Evolutionary conservation across 2,888 invertebrate species (phyloP).

Genomic region (Tryphoninae sp.): DNA sequence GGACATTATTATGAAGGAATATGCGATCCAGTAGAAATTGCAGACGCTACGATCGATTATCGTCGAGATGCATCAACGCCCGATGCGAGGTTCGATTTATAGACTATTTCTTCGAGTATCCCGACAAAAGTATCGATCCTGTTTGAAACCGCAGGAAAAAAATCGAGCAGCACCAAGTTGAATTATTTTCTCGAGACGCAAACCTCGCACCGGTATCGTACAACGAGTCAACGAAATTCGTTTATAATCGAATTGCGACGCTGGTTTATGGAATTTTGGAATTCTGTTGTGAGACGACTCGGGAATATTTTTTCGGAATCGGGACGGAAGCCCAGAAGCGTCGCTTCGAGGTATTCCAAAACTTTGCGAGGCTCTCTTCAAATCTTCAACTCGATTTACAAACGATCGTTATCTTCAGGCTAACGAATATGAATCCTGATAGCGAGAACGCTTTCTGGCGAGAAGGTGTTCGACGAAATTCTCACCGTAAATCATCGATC

Average conservation of each 20-base stretch:
- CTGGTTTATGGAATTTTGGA: conserved; percentile 67
- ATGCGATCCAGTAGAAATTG: conserved; percentile 42
- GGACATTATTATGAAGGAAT: not conserved
- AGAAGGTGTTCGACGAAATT: conserved; percentile 49
- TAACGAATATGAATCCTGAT: conserved; percentile 54
- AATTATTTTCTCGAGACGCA: conserved; percentile 36
- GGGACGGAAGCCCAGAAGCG: conserved; percentile 32
- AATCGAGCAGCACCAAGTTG: conserved; percentile 16
- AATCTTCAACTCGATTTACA: not conserved
- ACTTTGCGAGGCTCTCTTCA: not conserved
- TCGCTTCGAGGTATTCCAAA: conserved; percentile 38
- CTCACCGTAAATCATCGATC: conserved; percentile 14
- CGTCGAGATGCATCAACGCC: conserved; percentile 30
- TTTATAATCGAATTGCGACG: conserved; percentile 58
- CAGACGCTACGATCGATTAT: conserved; percentile 21
- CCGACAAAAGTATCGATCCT: not conserved
- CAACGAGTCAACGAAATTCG: conserved; percentile 36
- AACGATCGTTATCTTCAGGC: conserved; percentile 31
- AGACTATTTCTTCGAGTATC: not conserved
- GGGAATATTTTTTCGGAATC: conserved; percentile 58
- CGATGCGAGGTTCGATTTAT: conserved; percentile 47
- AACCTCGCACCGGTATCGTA: conserved; percentile 5
- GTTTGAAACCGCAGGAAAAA: conserved; percentile 26
- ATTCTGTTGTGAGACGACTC: conserved; percentile 60
- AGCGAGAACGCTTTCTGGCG: conserved; percentile 65